These are phyloP conservation scores for Nephrotoma appendiculata DNA, from an alignment of 2,888 invertebrate species.

Conservation along the genomic window DNA sequence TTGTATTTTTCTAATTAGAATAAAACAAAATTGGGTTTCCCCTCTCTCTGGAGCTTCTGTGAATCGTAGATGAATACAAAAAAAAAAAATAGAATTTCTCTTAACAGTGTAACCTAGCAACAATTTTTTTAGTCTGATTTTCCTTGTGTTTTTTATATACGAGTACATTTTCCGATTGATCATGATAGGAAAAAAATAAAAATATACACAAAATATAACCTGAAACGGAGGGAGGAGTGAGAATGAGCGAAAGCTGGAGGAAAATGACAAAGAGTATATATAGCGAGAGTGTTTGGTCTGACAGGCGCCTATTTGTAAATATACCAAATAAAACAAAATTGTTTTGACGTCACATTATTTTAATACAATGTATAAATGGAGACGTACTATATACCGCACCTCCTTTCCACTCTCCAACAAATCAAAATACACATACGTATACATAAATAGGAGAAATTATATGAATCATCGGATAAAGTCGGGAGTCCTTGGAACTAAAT, in stretches of 20 bases:
- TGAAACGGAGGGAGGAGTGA: background rate
- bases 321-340: background rate
- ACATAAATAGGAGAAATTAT: background rate
- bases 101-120: slow-evolving; percentile 1
- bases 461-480: background rate
- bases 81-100: background rate
- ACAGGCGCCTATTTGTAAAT: background rate
- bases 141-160: background rate
- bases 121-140: background rate
- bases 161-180: background rate
- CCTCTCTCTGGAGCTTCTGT: background rate
- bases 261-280: background rate
- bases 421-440: background rate
- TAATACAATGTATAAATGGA: background rate
- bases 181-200: background rate
- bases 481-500: background rate
- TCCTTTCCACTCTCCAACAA: background rate
- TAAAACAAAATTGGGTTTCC: background rate
- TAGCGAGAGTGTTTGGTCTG: background rate
- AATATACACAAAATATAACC: background rate
- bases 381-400: background rate
- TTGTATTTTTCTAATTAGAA: background rate
- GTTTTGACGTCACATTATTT: background rate
- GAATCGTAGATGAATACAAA: background rate
- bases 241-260: background rate